These are phyloP conservation scores for Xenopus borealis DNA, from an alignment of 2,113 vertebrate species.

Conservation along the genomic window DNA sequence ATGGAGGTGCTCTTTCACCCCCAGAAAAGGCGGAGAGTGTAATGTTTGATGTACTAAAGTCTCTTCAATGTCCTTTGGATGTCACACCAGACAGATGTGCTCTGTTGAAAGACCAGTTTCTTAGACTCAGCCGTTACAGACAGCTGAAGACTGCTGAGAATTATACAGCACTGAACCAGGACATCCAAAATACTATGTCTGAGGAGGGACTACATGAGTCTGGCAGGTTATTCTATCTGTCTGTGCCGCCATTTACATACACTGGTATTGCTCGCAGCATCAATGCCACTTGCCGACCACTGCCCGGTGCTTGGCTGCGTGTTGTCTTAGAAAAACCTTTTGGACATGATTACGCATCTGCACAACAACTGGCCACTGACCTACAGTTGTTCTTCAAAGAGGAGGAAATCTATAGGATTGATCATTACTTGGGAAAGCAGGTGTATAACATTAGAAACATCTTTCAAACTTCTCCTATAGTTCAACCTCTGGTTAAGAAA, in stretches of 20 bases:
- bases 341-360: slow-evolving; percentile 82
- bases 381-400: slow-evolving; percentile 77
- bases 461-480: too few species aligned
- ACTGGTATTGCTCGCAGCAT: slow-evolving; percentile 78
- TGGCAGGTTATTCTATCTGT: slow-evolving; percentile 91
- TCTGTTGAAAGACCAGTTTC: slow-evolving; percentile 81
- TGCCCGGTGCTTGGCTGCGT: slow-evolving; percentile 73
- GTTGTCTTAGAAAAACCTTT: slow-evolving; percentile 96
- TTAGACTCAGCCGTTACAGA: slow-evolving; percentile 76
- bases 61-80: slow-evolving; percentile 69
- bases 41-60: slow-evolving; percentile 78
- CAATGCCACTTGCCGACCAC: slow-evolving; percentile 78
- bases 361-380: slow-evolving; percentile 75
- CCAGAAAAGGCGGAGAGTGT: slow-evolving; percentile 61
- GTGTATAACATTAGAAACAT: slow-evolving; percentile 53
- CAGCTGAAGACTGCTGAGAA: slow-evolving; percentile 74
- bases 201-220: slow-evolving; percentile 76
- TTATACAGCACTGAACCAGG: slow-evolving; percentile 68
- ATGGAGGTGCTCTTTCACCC: slow-evolving; percentile 70
- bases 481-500: too few species aligned
- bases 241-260: slow-evolving; percentile 87
- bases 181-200: slow-evolving; percentile 63
- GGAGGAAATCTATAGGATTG: slow-evolving; percentile 93
- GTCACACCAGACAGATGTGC: slow-evolving; percentile 66
- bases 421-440: slow-evolving; percentile 97